Evolutionary conservation across 2,888 invertebrate genomes (phyloP), one percentile per base, ranked within the genome.

Genomic region (Ormia ochracea): DNA sequence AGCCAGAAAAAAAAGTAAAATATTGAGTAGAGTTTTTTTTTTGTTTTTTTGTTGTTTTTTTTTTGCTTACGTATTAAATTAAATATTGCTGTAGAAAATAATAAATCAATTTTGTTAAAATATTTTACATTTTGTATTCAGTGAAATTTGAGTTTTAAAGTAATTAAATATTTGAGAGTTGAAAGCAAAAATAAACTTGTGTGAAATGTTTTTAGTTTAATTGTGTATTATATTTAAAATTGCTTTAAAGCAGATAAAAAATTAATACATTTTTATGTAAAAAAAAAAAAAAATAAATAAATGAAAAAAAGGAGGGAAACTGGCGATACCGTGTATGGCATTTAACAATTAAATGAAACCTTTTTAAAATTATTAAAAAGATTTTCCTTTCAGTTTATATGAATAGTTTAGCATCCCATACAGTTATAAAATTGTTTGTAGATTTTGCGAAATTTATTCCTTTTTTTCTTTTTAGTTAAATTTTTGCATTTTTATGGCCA

Each of bases 401-500:
- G 6, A 50, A 38, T 19, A 61, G 17, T 72, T 72, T n/a, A 26
- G 17, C 33, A 45, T 26, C 17, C n/a, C n/a, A 14, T 23, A 23
- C 23, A 63, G 23, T 43, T 43, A 23, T 43, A 61, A 54, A 72
- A 72, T 4, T 21, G 43, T 28, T 72, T 43, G 19, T 33, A 17
- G 31, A 17, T 59, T 50, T 50, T 10, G 28, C 5, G 12, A 12
- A 1, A 19, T 31, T 19, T 38, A n/a, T n/a, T n/a, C n/a, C n/a
- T n/a, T n/a, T n/a, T n/a, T n/a, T n/a, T n/a, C n/a, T n/a, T n/a
- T n/a, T n/a, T n/a, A n/a, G n/a, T n/a, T n/a, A n/a, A n/a, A n/a
- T n/a, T n/a, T n/a, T n/a, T n/a, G n/a, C n/a, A n/a, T 58, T 36
- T 50, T 63, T 63, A 73, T 63, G n/a, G 65, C 65, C 43, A n/a